Percentiles rank a stretch among this genome's conserved stretches.
Conservation (phyloP, 2,888 invertebrate genomes). For the Crepidodera aurea region DNA sequence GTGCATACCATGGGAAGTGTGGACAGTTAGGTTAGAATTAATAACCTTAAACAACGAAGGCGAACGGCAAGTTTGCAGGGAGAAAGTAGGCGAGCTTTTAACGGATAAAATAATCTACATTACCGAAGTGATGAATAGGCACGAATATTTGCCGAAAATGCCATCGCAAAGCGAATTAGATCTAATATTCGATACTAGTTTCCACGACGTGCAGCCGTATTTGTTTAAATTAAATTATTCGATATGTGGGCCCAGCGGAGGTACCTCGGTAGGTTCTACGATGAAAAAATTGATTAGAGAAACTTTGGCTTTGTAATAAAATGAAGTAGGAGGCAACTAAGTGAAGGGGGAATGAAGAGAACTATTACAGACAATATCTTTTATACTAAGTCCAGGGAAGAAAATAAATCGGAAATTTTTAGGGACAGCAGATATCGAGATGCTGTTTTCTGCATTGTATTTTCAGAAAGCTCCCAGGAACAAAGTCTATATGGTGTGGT, state of each 20-base stretch:
- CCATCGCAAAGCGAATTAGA: conserved; percentile 92
- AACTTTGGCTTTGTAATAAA: conserved; percentile 75
- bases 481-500: too few species aligned
- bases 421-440: too few species aligned
- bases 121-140: conserved; percentile 93
- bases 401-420: too few species aligned
- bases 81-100: conserved; percentile 85
- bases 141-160: conserved; percentile 96
- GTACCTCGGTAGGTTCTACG: conserved; percentile 83
- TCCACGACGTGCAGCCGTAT: conserved; percentile 95
- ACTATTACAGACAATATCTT: too few species aligned
- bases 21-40: conserved; percentile 93
- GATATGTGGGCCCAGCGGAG: conserved; percentile 76
- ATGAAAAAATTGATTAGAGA: conserved; percentile 90
- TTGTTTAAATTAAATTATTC: conserved; percentile 91
- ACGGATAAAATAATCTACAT: conserved; percentile 95
- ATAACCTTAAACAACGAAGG: conserved; percentile 86
- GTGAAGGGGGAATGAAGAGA: neutral
- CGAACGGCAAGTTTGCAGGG: conserved; percentile 86
- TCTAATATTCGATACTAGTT: conserved; percentile 92
- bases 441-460: too few species aligned
- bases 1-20: conserved; percentile 97
- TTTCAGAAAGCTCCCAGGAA: too few species aligned
- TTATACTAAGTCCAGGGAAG: too few species aligned
- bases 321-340: neutral